Conservation (phyloP, 2,888 invertebrate genomes). For the Tetanocera ferruginea region DNA sequence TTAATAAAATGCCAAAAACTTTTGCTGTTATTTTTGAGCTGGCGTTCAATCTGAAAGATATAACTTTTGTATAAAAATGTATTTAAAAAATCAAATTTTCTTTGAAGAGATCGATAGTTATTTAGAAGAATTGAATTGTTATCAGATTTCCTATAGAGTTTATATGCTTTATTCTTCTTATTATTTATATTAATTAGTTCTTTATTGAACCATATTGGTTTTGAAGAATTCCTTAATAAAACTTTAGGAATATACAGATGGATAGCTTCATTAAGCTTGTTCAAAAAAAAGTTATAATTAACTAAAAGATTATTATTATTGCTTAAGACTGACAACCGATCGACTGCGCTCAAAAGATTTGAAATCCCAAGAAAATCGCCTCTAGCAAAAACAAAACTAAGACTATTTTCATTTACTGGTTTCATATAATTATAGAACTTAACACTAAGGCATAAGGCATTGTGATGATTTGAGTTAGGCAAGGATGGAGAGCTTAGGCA, state of each 20-base stretch:
- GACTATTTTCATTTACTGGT: neutral
- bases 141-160: neutral
- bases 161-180: neutral
- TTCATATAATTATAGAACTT: neutral
- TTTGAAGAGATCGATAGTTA: neutral
- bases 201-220: no score
- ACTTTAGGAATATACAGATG: no score
- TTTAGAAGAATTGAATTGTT: neutral
- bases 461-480: neutral
- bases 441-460: neutral
- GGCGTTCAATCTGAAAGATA: neutral
- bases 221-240: no score
- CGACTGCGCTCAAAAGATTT: neutral
- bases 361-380: neutral
- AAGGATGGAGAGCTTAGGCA: neutral
- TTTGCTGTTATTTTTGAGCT: neutral
- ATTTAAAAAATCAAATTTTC: neutral
- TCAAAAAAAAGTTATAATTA: neutral
- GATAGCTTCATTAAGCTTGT: no score
- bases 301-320: no score
- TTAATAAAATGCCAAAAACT: neutral
- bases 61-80: conserved; percentile 2
- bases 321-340: neutral
- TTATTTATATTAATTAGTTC: neutral
- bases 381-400: neutral